Base-by-base conservation (phyloP, 2,888 invertebrate species). In the Notodromas monacha region DNA sequence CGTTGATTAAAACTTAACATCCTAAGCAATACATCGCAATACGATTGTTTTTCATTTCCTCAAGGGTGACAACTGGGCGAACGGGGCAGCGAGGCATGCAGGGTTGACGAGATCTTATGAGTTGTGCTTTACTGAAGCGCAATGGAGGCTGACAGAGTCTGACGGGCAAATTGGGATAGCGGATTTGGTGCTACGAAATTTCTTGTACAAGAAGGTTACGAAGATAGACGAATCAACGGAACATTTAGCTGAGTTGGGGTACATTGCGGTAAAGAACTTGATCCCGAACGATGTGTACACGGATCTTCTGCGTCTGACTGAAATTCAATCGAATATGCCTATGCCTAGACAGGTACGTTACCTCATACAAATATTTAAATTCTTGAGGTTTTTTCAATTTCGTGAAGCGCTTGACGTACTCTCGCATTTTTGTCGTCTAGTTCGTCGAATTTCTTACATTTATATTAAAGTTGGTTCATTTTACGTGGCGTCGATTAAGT, bases 151-250 rank as follows among this genome's bases (percentile, higher is more conserved):
- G 38, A 99, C 92, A 0, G 89, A 96, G 48, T 69, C 73, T 1
- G 92, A 96, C 51, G 96, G 96, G 0, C 92, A 89, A 51, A 65
- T 92, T 32, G 89, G 89, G 34, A 79, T 96, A 37, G 79, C 92
- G 0, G 89, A 99, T 54, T 59, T 92, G 34, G 68, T 81, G 33
- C 61, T 99, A 3, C 72, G 79, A 33, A 89, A 86, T 48, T 99
- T 99, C 51, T 55, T 92, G 59, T 81, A 96, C 46, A 89, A 81
- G 0, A 86, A 92, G 48, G 76, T 79, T 30, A 81, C 84, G 1
- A 69, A 84, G 40, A 81, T 76, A 34, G 86, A 92, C 43, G 86
- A 92, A 51, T 84, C 86, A 0, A 84, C 89, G 29, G 89, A 89
- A 42, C 96, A 96, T 58, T 60, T 86, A 36, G 55, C 96, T 30